A percentile compares a stretch with the other conserved stretches of the same genome.
Evolutionary conservation across 2,113 vertebrate genomes (phyloP).

Genomic region (Pithys albifrons): DNA sequence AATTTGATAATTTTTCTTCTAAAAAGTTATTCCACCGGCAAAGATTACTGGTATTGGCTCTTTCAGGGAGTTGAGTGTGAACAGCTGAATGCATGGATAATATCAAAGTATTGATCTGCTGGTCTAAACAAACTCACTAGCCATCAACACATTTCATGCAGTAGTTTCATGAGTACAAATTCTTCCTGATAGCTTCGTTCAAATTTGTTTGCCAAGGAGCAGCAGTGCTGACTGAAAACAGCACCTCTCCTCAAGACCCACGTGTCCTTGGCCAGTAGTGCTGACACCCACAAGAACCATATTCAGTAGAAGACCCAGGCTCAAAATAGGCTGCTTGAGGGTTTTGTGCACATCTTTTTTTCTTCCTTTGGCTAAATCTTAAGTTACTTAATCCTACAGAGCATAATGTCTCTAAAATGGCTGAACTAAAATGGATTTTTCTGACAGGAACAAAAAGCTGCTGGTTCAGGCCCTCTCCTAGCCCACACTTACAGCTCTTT

Average conservation of each 20-base stretch:
- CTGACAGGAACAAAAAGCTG: neutral
- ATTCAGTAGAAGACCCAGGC: rapidly evolving
- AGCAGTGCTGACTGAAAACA: neutral
- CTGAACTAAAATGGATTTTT: neutral
- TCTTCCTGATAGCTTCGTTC: rapidly evolving
- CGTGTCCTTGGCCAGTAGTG: rapidly evolving
- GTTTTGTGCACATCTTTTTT: rapidly evolving
- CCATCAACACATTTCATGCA: neutral
- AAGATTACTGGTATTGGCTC: neutral
- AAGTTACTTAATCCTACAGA: neutral
- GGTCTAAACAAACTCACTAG: neutral
- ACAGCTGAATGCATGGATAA: neutral
- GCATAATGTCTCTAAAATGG: neutral
- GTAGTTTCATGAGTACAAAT: neutral
- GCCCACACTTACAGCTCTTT: neutral
- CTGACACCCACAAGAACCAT: neutral
- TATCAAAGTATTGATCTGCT: neutral
- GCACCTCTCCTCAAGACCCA: rapidly evolving
- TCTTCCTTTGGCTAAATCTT: neutral
- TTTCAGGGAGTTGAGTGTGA: neutral
- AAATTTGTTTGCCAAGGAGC: neutral
- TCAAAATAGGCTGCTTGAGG: neutral
- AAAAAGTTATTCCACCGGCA: neutral
- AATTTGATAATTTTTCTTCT: neutral
- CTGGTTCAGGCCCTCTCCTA: neutral